Base-by-base conservation (phyloP, 2,888 invertebrate species). In the Acholoe squamosa region DNA sequence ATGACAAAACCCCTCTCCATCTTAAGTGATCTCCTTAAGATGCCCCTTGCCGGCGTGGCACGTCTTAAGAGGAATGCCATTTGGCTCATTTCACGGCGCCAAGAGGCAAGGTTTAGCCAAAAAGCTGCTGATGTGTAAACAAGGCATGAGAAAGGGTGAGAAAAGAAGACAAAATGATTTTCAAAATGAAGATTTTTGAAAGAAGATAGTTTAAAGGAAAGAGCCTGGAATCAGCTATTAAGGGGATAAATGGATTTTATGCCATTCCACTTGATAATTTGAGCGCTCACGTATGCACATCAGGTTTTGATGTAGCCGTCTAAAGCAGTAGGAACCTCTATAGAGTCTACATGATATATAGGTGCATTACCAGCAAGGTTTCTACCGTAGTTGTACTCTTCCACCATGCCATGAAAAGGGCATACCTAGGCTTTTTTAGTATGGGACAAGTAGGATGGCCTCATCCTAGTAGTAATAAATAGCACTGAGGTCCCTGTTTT, bases 11-110 rank as follows among this genome's bases (percentile, higher is more conserved):
- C 52, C 86, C 31, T 86, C 86, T 31, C 28, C 86, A 56, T 86
- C 86, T 86, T 86, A 56, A 86, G 86, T 86, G 86, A 86, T 86
- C 86, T 54, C n/a, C 86, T 86, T 86, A 86, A 86, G 86, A 86
- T 86, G 86, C 86, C 54, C 5, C 86, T 86, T n/a, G 22, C 31
- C 56, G 25, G 16, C 54, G 28, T 22, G 28, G 33, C 19, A 54
- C 25, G 33, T 54, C 86, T 54, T 86, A 54, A 86, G 54, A 54
- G 86, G 54, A 5, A 10, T 52, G 56, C 54, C 86, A 54, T 52
- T 54, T 54, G 56, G 5, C 25, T 86, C 86, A 51, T 86, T 51
- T 1, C 52, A 22, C 28, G 19, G 54, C 56, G 86, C 52, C 86
- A 86, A 56, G 86, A 43, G 80, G 80, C 80, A 43, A 14, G 43